Conservation (phyloP, 1,140 invertebrate species). For the Lamellibrachia luymesi region DNA sequence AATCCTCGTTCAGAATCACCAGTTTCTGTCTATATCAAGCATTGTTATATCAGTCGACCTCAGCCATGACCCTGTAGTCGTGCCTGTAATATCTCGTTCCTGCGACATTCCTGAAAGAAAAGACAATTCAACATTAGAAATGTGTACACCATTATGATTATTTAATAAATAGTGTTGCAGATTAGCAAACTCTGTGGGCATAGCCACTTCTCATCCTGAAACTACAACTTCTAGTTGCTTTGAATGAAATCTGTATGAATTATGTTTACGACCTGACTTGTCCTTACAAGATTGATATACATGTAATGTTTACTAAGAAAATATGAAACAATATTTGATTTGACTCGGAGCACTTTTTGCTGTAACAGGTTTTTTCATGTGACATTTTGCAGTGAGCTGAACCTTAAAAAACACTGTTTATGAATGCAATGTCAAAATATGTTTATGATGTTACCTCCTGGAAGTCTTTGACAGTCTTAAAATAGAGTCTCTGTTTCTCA, state of each 20-base stretch:
- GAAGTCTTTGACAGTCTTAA: slow-evolving; percentile 79
- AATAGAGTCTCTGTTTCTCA: slow-evolving; percentile 81
- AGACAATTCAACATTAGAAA: slow-evolving; percentile 12
- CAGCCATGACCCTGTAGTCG: neutral
- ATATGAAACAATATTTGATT: too few species aligned
- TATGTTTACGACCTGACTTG: too few species aligned
- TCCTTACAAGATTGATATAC: too few species aligned
- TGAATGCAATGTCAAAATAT: too few species aligned
- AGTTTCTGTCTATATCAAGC: neutral
- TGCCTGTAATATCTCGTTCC: slow-evolving; percentile 46
- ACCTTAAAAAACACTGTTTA: slow-evolving; percentile 10
- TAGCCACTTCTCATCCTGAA: too few species aligned
- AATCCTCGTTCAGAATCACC: neutral
- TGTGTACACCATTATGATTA: neutral
- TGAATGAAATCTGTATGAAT: too few species aligned
- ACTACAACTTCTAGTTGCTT: too few species aligned
- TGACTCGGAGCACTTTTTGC: too few species aligned
- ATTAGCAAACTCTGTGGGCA: neutral
- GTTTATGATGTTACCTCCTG: slow-evolving; percentile 43
- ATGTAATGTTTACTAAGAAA: too few species aligned
- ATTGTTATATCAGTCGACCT: neutral
- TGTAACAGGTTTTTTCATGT: too few species aligned
- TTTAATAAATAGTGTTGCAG: neutral
- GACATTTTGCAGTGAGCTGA: neutral
- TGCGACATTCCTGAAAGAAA: slow-evolving; percentile 48